These are phyloP conservation scores for Bovichtus variegatus DNA, from an alignment of 2,797 vertebrate species.

Conservation along the genomic window DNA sequence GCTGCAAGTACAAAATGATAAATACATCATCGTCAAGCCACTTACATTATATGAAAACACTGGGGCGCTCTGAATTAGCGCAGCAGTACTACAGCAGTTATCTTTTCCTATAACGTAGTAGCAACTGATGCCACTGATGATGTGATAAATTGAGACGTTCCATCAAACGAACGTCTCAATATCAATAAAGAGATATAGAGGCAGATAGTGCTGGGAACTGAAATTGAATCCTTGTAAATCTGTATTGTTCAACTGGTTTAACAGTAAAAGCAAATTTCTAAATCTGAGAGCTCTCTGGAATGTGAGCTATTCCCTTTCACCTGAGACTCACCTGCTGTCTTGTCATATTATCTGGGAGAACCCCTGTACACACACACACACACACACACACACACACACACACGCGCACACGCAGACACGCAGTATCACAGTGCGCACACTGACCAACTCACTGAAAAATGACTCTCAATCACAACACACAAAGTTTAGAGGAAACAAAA, in stretches of 20 bases:
- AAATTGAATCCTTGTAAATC: neutral
- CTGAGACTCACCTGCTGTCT: slow-evolving; percentile 60
- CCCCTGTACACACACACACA: neutral
- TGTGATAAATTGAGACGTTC: slow-evolving; percentile 27
- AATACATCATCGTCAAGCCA: neutral
- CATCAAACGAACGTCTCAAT: slow-evolving; percentile 20
- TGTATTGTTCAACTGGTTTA: neutral
- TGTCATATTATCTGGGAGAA: slow-evolving; percentile 41
- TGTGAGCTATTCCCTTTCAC: slow-evolving; percentile 61
- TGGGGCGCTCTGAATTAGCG: neutral
- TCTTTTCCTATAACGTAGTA: slow-evolving; percentile 19
- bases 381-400: slow-evolving; percentile 14
- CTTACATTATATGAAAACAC: neutral
- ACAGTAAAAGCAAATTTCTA: slow-evolving; percentile 6
- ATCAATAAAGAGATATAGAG: slow-evolving; percentile 13
- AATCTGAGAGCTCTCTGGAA: slow-evolving; percentile 52
- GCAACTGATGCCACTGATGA: slow-evolving; percentile 48
- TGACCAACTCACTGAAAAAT: neutral
- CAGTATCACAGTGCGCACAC: neutral
- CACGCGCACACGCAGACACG: neutral
- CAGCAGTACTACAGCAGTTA: neutral
- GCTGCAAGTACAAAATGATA: neutral
- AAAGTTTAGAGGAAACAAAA: neutral
- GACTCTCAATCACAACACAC: neutral
- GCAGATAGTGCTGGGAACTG: neutral